Percentiles rank a stretch among this genome's conserved stretches.
Conservation (phyloP, 2,113 vertebrate species). For the Leptosomus discolor region DNA sequence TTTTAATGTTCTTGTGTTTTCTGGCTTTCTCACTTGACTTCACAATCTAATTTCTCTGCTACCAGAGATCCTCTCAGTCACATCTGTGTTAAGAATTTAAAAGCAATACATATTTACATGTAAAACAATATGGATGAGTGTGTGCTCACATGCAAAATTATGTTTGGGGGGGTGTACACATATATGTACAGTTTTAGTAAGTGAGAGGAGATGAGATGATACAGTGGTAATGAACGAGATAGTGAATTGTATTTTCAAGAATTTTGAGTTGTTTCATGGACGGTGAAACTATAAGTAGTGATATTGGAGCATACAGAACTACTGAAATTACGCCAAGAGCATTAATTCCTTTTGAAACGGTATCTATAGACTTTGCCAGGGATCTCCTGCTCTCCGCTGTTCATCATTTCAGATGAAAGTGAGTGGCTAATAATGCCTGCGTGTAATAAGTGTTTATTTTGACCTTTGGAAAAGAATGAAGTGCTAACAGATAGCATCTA, state of each 20-base stretch:
- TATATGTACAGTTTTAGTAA: not conserved
- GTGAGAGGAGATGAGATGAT: not conserved
- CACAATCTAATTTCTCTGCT: constrained; percentile 74
- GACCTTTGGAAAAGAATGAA: constrained; percentile 1
- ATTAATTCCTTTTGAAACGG: not conserved
- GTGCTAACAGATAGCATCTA: not conserved
- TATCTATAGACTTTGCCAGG: not conserved
- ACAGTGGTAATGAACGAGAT: not conserved
- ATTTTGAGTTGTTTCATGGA: constrained; percentile 25
- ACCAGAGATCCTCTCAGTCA: constrained; percentile 54
- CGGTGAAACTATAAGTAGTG: not conserved
- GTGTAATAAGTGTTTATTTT: not conserved
- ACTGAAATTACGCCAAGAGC: constrained; percentile 25
- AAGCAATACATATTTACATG: constrained; percentile 75
- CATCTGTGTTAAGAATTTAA: constrained; percentile 71
- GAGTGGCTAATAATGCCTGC: not conserved
- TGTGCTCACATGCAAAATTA: not conserved
- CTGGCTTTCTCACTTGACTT: constrained; percentile 73
- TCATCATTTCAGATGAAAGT: not conserved
- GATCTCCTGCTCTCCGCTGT: not conserved
- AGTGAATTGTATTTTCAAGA: constrained; percentile 30
- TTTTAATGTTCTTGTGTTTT: constrained; percentile 69
- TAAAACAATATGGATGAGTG: constrained; percentile 45
- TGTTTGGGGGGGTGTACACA: rapidly evolving
- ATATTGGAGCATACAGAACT: not conserved